phyloP scores from a whole-genome alignment of 1,140 invertebrate genomes.

The Nasonia giraulti region DNA sequence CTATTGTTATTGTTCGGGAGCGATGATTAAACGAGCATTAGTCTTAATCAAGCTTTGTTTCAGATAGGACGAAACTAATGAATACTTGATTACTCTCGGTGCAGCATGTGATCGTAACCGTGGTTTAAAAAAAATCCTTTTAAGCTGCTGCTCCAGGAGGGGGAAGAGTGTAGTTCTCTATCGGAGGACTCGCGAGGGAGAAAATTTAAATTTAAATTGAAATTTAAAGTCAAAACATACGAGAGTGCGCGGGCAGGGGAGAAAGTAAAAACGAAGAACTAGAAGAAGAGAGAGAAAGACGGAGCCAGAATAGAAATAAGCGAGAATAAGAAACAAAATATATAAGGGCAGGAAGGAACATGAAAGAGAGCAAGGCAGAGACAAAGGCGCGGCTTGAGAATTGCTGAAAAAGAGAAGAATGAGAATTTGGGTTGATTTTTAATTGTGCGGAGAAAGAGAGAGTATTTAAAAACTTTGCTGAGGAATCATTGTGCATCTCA shows the following conservation, averaged over 20 bases:
- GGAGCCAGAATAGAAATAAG: not conserved
- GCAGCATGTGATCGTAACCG: not conserved
- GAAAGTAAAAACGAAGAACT: not conserved
- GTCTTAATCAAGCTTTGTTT: not conserved
- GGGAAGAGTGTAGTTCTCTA: not conserved
- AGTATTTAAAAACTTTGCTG: not conserved
- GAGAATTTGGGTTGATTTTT: slow-evolving; percentile 1
- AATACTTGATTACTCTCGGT: not conserved
- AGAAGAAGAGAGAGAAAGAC: not conserved
- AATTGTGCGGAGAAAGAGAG: not conserved
- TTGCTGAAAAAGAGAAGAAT: not conserved
- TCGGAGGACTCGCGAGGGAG: not conserved
- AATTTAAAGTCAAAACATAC: slow-evolving; percentile 6
- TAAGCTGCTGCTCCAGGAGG: not conserved
- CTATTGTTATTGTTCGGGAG: not conserved
- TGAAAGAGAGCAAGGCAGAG: not conserved
- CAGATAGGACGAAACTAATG: not conserved
- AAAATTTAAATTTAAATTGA: slow-evolving; percentile 28
- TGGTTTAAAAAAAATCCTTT: not conserved
- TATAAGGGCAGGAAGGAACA: not conserved
- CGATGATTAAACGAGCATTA: no score
- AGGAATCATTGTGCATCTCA: not conserved
- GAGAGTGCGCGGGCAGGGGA: not conserved
- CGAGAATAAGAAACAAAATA: not conserved
- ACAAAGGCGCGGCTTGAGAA: not conserved